These are phyloP conservation scores for Pammene fasciana DNA, from an alignment of 2,888 invertebrate genomes.

Conservation along the genomic window DNA sequence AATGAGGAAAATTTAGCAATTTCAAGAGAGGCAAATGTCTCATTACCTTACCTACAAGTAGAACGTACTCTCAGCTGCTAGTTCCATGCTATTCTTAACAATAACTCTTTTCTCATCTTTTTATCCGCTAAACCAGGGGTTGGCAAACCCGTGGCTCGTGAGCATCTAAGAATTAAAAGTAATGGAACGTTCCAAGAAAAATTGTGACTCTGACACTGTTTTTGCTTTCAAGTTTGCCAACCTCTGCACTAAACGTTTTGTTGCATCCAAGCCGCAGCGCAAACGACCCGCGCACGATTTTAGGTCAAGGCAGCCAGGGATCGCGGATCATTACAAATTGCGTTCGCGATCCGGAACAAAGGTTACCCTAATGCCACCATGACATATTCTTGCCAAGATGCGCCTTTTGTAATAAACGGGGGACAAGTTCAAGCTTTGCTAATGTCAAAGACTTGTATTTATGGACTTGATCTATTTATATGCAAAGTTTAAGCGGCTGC, in stretches of 20 bases:
- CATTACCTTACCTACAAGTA: too few species aligned
- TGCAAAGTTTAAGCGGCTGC: slow-evolving; percentile 15
- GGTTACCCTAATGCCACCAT: slow-evolving; percentile 40
- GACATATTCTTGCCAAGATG: slow-evolving; percentile 18
- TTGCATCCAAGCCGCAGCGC: slow-evolving; percentile 6
- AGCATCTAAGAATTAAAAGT: too few species aligned
- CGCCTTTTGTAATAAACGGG: slow-evolving; percentile 10
- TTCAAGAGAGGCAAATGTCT: too few species aligned
- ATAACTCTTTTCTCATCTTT: neutral
- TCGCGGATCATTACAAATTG: slow-evolving; percentile 69
- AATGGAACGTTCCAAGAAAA: too few species aligned
- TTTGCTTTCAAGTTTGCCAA: neutral
- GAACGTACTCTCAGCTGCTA: too few species aligned
- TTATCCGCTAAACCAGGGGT: too few species aligned
- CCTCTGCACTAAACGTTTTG: slow-evolving; percentile 1
- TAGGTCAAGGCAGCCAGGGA: slow-evolving; percentile 78
- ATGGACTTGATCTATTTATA: slow-evolving; percentile 19
- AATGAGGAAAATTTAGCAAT: neutral
- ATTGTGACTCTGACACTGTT: neutral
- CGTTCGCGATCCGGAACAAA: slow-evolving; percentile 32
- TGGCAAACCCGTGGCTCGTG: too few species aligned
- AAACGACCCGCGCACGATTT: slow-evolving; percentile 58
- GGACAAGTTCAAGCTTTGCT: slow-evolving; percentile 37
- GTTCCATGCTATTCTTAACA: too few species aligned
- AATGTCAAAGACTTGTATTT: slow-evolving; percentile 15